A percentile compares a stretch with the other conserved stretches of the same genome.
These are phyloP conservation scores for Troglohyphantes excavatus DNA, from an alignment of 2,888 invertebrate genomes.

Conservation along the genomic window DNA sequence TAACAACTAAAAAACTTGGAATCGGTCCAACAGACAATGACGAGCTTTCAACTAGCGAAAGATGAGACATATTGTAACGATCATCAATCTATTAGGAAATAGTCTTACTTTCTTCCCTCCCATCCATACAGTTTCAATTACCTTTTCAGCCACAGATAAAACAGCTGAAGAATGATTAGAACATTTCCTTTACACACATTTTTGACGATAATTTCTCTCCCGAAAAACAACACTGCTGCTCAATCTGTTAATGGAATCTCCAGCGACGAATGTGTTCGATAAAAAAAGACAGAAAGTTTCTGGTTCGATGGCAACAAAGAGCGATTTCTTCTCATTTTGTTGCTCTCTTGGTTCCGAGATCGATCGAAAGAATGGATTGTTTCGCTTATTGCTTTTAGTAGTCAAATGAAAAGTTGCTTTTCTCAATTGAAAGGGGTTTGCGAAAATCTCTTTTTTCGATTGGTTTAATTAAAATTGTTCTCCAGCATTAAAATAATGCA, in stretches of 20 bases:
- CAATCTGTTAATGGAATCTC: slow-evolving; percentile 56
- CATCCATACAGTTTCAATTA: slow-evolving; percentile 21
- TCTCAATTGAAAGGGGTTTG: neutral
- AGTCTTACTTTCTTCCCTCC: neutral
- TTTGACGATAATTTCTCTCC: slow-evolving; percentile 1
- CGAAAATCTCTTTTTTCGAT: neutral
- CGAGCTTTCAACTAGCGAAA: slow-evolving; percentile 7
- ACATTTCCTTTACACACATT: neutral
- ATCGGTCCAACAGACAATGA: neutral
- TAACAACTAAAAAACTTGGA: slow-evolving; percentile 21
- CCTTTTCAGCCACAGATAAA: slow-evolving; percentile 7
- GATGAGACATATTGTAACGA: slow-evolving; percentile 10
- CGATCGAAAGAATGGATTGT: slow-evolving; percentile 7
- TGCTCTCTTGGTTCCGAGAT: slow-evolving; percentile 19
- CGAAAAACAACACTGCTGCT: neutral
- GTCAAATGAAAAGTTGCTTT: neutral
- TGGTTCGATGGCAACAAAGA: slow-evolving; percentile 9
- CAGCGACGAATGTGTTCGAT: slow-evolving; percentile 37
- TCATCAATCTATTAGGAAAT: slow-evolving; percentile 44
- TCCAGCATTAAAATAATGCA: neutral
- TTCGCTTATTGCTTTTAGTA: slow-evolving; percentile 31
- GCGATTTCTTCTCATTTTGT: neutral
- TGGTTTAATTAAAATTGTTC: neutral
- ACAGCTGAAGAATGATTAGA: slow-evolving; percentile 3
- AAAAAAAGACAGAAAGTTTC: slow-evolving; percentile 21